Evolutionary conservation across 2,888 invertebrate genomes (phyloP), one percentile per base, ranked within the genome.

Genomic region (Parnassius smintheus): DNA sequence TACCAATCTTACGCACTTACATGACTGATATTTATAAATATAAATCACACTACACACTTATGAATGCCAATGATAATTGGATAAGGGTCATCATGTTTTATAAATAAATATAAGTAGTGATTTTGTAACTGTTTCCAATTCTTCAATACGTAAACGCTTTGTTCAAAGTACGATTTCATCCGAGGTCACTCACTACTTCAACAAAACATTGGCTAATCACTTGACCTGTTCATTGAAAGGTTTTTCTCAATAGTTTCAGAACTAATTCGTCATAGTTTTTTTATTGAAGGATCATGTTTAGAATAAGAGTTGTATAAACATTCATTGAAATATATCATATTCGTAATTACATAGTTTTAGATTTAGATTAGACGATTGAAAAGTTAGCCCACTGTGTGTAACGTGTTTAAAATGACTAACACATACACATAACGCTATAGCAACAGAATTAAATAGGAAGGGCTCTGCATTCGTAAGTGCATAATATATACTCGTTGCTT

Each of bases 121-220:
- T 67, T 65, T 67, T 60, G 55, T 59, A 61, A 65, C 65, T 59
- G 65, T 53, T 61, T 57, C 54, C 53, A 64, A 62, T 69, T 67
- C 55, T 66, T 65, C 56, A 65, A 62, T 65, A 61, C 59, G 66
- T 67, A 65, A 71, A 67, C 56, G 64, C 85, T 85, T 87, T 86
- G 87, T 87, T 86, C 80, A 77, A 83, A 82, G 82, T 83, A 80
- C 81, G 74, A 82, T 83, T 85, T 79, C 72, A 75, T 75, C 77
- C 87, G 87, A 90, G 90, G 90, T 84, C 88, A 82, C 51, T 52
- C 44, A 45, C 76, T 75, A 72, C 80, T 79, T 85, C 72, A 79
- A 84, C 82, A 80, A 81, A 83, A 82, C 81, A 77, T 89, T 88
- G 78, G 81, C 77, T 82, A 87, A 88, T 84, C 80, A 78, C 77